Evolutionary conservation across 1,140 invertebrate species (phyloP), one percentile per base, ranked within the genome.

Genomic region (Drosophila takahashii): DNA sequence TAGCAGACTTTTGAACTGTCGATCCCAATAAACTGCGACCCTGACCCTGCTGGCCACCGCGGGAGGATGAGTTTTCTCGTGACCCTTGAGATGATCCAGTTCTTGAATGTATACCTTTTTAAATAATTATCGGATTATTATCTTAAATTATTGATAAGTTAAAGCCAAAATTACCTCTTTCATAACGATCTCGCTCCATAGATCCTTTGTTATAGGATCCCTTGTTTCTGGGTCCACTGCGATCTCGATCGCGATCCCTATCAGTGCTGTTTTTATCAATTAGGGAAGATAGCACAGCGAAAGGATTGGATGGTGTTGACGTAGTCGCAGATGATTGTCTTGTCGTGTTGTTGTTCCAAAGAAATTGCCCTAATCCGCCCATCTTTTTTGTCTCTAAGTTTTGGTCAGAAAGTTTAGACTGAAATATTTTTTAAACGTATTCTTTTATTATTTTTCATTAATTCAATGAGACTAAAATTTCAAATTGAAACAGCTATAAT

Each of bases 11-110:
- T 62, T 86, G 90, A 52, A 92, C 37, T 42, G 81, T 37, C 16
- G 90, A 48, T 73, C 69, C 77, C 42, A 78, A 79, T 41, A 86
- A 50, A 27, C 71, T 73, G 6, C 90, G 83, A 41, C 39, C 50
- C 34, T 76, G 61, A 26, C 39, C 54, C 45, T 80, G 65, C 47
- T 90, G 87, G 3, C 45, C 45, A 26, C 60, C 67, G 10, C 91
- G 79, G 3, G 91, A 92, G 11, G 90, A 87, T 0, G 91, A 92
- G 50, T 79, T 92, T 58, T 93, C 92, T 18, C 92, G 84, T 4
- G 92, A 93, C 26, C 92, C 79, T 69, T 95, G 93, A 57, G 94
- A 94, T 47, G 93, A 94, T 51, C 94, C 93, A 34, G 94, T 94
- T 54, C 94, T 92, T 5, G 94, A 94, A 76, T 92, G 92, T 37